These are phyloP conservation scores for Aurelia sp. DNA, from an alignment of 30 jellyfish, hydroid and myxozoan species.

Conservation along the genomic window DNA sequence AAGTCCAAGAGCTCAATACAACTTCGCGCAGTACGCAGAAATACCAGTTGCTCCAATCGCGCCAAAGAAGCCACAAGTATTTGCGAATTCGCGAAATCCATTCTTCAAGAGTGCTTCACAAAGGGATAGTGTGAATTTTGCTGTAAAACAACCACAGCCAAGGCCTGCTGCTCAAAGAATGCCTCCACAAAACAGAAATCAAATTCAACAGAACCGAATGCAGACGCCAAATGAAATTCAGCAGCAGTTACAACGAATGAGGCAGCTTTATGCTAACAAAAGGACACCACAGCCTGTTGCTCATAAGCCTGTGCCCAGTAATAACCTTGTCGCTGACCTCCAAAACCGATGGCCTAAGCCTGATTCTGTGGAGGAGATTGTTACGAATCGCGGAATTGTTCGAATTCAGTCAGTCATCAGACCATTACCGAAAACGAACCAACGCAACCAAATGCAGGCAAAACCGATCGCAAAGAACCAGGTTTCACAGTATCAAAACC, in stretches of 20 bases:
- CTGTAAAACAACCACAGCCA: slow-evolving; percentile 3
- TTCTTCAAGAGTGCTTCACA: slow-evolving; percentile 18
- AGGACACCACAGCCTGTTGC: slow-evolving; percentile 12
- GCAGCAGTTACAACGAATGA: slow-evolving; percentile 31
- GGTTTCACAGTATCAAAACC: slow-evolving; percentile 28
- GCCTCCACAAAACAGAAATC: slow-evolving; percentile 2
- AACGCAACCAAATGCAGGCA: neutral
- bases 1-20: neutral
- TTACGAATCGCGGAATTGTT: slow-evolving; percentile 62
- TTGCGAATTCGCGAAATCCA: neutral
- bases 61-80: neutral
- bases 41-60: slow-evolving; percentile 4
- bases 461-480: slow-evolving; percentile 20
- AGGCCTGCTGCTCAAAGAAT: neutral
- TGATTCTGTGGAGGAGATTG: slow-evolving; percentile 49
- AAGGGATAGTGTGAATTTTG: neutral
- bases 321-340: neutral
- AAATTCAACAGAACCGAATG: neutral
- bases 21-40: neutral
- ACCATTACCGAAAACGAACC: slow-evolving; percentile 19
- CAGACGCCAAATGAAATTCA: neutral
- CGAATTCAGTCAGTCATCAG: slow-evolving; percentile 49
- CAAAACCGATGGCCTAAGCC: slow-evolving; percentile 60
- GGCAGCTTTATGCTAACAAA: slow-evolving; percentile 31
- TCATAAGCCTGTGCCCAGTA: neutral